Evolutionary conservation across 2,888 invertebrate species (phyloP).

Genomic region (Phyllotreta striolata): DNA sequence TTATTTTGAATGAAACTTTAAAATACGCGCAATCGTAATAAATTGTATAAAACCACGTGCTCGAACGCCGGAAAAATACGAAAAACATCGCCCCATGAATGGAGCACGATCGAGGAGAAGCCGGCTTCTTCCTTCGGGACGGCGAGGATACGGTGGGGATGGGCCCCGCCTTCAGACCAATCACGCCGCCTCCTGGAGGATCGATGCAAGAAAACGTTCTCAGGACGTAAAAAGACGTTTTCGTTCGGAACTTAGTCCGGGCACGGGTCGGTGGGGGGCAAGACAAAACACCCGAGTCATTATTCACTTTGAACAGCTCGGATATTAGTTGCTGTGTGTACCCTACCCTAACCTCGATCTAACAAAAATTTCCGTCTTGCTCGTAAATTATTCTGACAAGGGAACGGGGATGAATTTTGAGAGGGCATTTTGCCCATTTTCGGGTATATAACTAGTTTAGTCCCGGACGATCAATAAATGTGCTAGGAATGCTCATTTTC

Average conservation of each 20-base stretch:
- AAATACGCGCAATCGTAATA: slow-evolving; percentile 49
- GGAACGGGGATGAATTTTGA: slow-evolving; percentile 39
- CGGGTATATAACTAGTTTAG: slow-evolving; percentile 30
- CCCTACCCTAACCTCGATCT: slow-evolving; percentile 60
- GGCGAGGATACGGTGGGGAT: slow-evolving; percentile 54
- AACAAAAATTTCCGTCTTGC: slow-evolving; percentile 60
- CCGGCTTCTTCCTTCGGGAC: slow-evolving; percentile 37
- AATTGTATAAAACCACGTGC: slow-evolving; percentile 51
- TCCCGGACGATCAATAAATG: slow-evolving; percentile 27
- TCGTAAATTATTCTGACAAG: slow-evolving; percentile 62
- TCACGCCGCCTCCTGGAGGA: slow-evolving; percentile 53
- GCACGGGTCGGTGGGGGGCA: slow-evolving; percentile 47
- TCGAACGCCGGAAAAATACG: slow-evolving; percentile 49
- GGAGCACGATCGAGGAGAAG: slow-evolving; percentile 48
- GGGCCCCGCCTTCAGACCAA: slow-evolving; percentile 60
- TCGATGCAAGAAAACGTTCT: slow-evolving; percentile 63
- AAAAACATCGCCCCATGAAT: slow-evolving; percentile 51
- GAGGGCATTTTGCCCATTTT: slow-evolving; percentile 30
- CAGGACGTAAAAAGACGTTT: slow-evolving; percentile 63
- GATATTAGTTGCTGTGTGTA: slow-evolving; percentile 61
- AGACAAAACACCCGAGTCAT: slow-evolving; percentile 61
- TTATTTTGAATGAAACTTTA: slow-evolving; percentile 40
- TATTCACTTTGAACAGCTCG: slow-evolving; percentile 61
- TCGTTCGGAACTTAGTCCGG: slow-evolving; percentile 55
- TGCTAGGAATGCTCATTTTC: slow-evolving; percentile 30